phyloP scores from a whole-genome alignment of 2,797 vertebrate genomes.

The Ctenopoma kingsleyae region DNA sequence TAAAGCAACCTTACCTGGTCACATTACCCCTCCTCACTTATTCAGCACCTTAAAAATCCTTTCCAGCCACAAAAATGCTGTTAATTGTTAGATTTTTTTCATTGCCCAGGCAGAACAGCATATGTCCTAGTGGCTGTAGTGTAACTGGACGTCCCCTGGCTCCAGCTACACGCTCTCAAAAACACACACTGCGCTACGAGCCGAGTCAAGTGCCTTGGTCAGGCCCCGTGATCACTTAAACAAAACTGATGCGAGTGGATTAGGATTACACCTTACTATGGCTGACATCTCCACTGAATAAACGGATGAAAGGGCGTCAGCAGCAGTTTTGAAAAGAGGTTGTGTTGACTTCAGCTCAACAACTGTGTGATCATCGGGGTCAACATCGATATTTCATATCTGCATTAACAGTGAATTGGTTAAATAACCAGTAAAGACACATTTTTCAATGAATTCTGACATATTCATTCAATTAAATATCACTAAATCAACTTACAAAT shows the following conservation, averaged over 20 bases:
- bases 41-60: slow-evolving; percentile 23
- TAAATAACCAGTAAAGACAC: background rate
- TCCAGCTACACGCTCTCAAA: slow-evolving; percentile 3
- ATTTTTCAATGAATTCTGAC: too few relatives aligned
- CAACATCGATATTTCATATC: background rate
- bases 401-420: background rate
- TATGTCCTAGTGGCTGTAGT: background rate
- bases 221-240: slow-evolving; percentile 77
- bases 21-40: slow-evolving; percentile 33
- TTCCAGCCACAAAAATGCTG: background rate
- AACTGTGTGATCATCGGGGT: slow-evolving; percentile 7
- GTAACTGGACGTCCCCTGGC: slow-evolving; percentile 1
- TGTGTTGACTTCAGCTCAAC: slow-evolving; percentile 18
- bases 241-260: slow-evolving; percentile 84
- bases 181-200: background rate
- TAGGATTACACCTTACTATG: slow-evolving; percentile 84
- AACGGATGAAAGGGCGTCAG: slow-evolving; percentile 73
- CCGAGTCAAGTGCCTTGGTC: slow-evolving; percentile 59
- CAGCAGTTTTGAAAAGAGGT: slow-evolving; percentile 40
- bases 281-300: slow-evolving; percentile 64
- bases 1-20: slow-evolving; percentile 62
- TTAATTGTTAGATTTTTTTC: background rate
- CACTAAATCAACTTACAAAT: background rate
- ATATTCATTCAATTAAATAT: too few relatives aligned
- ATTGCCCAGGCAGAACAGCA: slow-evolving; percentile 5